Base-by-base conservation (phyloP, 1,140 invertebrate genomes). In the Trypoxylus dichotomus region DNA sequence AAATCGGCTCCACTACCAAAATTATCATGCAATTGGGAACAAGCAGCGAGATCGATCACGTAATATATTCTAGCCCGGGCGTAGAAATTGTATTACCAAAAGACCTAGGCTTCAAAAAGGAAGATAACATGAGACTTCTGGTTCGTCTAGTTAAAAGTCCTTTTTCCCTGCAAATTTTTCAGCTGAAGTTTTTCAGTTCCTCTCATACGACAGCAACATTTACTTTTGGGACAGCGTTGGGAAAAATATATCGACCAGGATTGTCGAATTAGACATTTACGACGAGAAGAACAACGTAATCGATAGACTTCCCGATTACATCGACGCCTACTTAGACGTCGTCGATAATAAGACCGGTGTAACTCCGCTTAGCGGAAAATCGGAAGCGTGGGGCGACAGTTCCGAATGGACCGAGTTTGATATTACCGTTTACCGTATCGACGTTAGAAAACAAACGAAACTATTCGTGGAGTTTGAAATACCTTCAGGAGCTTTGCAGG, bases 361-460 rank as follows among this genome's bases (percentile, higher is more conserved):
- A 8, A 29, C 24, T 76, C n/a, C 10, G 15, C 11, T 63, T 6
- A 11, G n/a, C 3, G 25, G 75, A 19, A 25, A 76, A 63, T 11
- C 27, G 7, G 10, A 60, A 19, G 37, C n/a, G 21, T 19, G 19
- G 43, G 58, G n/a, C 13, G 27, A 27, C 5, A 58, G 24, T 63
- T 15, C n/a, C 24, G 43, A 63, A 41, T 76, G 75, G 75, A 27
- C 32, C 15, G 43, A 47, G 15, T n/a, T 19, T 27, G 43, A 60
- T 32, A 76, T 76, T 2, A 37, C 75, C 3, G 75, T 76, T 25
- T 58, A 76, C 15, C 75, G 75, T 25, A 63, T 76, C 3, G 29
- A 60, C 75, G 54, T 63, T 29, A 27, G 13, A 7, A 58, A 27
- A 15, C 24, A 32, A 11, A 13, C 75, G 43, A 27, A 21, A 21